Conservation (phyloP, 2,888 invertebrate species). For the Sepiola atlantica region DNA sequence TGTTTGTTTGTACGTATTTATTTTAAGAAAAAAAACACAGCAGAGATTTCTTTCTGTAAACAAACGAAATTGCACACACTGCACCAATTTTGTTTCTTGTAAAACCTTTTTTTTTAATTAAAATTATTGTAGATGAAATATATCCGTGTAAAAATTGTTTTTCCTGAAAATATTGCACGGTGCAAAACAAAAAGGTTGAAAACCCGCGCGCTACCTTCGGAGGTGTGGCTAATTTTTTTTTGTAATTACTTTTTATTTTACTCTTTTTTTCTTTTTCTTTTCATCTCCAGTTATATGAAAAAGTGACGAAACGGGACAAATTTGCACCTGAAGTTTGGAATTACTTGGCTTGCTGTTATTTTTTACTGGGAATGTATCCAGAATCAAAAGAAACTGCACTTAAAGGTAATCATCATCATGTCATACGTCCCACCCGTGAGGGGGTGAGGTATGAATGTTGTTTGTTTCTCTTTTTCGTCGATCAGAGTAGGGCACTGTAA, state of each 20-base stretch:
- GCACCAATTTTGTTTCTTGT: no score
- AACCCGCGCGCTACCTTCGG: no score
- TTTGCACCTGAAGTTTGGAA: constrained; percentile 81
- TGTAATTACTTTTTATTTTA: neutral
- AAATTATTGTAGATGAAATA: neutral
- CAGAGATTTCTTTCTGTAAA: no score
- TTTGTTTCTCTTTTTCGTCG: no score
- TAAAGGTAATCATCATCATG: constrained; percentile 69
- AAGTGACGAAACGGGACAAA: constrained; percentile 75
- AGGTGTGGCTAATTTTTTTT: neutral
- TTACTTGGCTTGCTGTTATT: constrained; percentile 94
- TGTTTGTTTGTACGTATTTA: no score
- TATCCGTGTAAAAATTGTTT: constrained; percentile 32
- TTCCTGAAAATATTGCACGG: no score
- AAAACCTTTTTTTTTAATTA: neutral
- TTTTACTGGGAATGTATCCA: constrained; percentile 90
- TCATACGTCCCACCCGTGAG: no score
- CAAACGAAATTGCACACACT: no score
- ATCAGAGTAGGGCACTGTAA: no score
- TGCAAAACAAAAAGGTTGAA: no score
- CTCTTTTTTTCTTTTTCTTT: neutral
- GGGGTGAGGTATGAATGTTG: no score
- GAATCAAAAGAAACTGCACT: constrained; percentile 80
- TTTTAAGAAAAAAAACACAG: no score
- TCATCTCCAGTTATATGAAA: constrained; percentile 74